Evolutionary conservation across 2,113 vertebrate species (phyloP).

Genomic region (Ardeotis arabs): DNA sequence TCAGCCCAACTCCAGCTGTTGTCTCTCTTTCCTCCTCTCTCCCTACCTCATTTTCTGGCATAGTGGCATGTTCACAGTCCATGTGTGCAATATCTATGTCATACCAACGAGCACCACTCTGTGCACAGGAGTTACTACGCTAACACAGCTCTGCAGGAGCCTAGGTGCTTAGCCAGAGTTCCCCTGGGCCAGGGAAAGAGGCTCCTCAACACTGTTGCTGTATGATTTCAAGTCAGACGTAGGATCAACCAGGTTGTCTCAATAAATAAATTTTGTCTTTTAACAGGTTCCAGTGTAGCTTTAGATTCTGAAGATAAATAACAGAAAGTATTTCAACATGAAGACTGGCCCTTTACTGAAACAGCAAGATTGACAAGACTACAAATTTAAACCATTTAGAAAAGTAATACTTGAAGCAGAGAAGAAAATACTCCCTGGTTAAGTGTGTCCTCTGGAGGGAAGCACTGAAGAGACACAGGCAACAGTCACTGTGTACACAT

Average conservation of each 20-base stretch:
- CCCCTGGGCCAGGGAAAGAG: background rate
- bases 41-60: background rate
- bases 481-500: background rate
- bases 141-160: background rate
- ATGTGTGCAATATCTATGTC: background rate
- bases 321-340: background rate
- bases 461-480: background rate
- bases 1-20: background rate
- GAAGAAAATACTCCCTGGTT: background rate
- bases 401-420: background rate
- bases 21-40: background rate
- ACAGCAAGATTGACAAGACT: background rate
- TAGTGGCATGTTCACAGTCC: background rate
- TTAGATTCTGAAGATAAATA: conserved; percentile 39
- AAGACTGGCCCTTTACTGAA: conserved; percentile 21
- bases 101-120: background rate
- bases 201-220: background rate
- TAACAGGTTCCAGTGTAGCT: conserved; percentile 28
- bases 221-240: background rate
- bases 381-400: conserved; percentile 2
- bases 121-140: background rate
- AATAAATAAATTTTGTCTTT: conserved; percentile 28
- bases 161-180: background rate
- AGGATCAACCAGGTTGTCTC: background rate
- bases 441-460: background rate